A percentile compares a stretch with the other conserved stretches of the same genome.
Conservation (phyloP, 2,113 vertebrate species). For the Ceyx margarethae region DNA sequence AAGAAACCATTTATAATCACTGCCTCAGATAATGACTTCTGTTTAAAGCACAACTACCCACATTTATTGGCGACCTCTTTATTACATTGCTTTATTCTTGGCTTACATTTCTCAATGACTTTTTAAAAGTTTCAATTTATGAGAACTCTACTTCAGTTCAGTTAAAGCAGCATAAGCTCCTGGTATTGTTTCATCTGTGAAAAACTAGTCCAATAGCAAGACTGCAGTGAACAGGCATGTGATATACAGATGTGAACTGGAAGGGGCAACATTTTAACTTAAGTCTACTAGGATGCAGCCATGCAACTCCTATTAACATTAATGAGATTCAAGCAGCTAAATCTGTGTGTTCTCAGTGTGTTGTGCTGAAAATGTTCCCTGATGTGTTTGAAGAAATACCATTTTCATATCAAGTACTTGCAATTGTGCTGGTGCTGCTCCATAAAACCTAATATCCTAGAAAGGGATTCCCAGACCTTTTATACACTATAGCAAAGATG, state of each 20-base stretch:
- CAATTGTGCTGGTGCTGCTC: slow-evolving; percentile 24
- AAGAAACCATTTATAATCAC: not conserved
- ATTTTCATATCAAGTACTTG: slow-evolving; percentile 40
- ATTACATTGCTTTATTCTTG: not conserved
- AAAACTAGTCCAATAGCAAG: not conserved
- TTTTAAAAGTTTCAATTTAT: not conserved
- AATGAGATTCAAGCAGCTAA: not conserved
- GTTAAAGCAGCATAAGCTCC: not conserved
- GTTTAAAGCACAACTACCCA: not conserved
- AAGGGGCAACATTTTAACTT: not conserved
- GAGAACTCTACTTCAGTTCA: not conserved
- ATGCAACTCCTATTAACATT: not conserved
- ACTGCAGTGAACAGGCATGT: not conserved
- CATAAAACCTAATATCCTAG: slow-evolving; percentile 37
- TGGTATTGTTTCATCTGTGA: not conserved
- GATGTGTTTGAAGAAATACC: not conserved
- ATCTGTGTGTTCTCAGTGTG: not conserved
- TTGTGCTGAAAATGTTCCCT: not conserved
- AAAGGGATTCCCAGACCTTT: not conserved
- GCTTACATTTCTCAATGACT: not conserved
- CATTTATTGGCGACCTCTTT: not conserved
- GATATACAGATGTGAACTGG: not conserved
- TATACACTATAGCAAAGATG: not conserved
- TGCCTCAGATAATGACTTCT: not conserved
- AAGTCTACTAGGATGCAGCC: not conserved